Percentiles rank a stretch among this genome's conserved stretches.
phyloP scores from a whole-genome alignment of 1,140 invertebrate species.

The Trichonephila clavata region DNA sequence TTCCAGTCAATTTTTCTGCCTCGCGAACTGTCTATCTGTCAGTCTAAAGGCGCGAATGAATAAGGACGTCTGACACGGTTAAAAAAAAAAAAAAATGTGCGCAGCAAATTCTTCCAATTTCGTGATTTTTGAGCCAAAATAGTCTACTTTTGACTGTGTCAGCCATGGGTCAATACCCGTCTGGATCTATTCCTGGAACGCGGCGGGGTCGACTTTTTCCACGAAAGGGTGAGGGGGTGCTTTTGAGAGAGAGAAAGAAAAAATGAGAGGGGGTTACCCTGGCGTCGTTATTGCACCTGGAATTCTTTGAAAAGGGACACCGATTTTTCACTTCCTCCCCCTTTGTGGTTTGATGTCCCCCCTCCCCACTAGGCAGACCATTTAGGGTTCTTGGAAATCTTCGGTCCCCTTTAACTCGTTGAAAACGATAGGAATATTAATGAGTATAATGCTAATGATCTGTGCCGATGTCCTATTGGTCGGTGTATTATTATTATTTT shows the following conservation, averaged over 20 bases:
- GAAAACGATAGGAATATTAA: conserved; percentile 16
- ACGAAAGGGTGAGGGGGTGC: conserved; percentile 56
- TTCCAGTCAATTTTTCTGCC: background rate
- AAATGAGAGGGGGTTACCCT: no score
- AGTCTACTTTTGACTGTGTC: conserved; percentile 6
- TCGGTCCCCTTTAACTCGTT: background rate
- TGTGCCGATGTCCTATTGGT: background rate
- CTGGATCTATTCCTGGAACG: conserved; percentile 58
- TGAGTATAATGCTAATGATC: background rate
- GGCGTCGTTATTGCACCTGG: conserved; percentile 55
- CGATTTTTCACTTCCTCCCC: background rate
- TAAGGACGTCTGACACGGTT: background rate
- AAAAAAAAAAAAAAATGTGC: background rate
- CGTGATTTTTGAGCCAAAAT: conserved; percentile 44
- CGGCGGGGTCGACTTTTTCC: conserved; percentile 49
- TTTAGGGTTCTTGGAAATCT: background rate
- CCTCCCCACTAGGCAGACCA: background rate
- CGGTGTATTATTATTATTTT: background rate
- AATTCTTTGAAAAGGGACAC: conserved; percentile 53
- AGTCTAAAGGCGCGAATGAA: background rate
- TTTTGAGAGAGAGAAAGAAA: background rate
- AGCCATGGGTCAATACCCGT: conserved; percentile 69
- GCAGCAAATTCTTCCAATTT: conserved; percentile 13
- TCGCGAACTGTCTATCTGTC: background rate
- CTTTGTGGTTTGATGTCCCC: background rate